phyloP scores from a whole-genome alignment of 2,113 vertebrate species.

The Petaurus breviceps region DNA sequence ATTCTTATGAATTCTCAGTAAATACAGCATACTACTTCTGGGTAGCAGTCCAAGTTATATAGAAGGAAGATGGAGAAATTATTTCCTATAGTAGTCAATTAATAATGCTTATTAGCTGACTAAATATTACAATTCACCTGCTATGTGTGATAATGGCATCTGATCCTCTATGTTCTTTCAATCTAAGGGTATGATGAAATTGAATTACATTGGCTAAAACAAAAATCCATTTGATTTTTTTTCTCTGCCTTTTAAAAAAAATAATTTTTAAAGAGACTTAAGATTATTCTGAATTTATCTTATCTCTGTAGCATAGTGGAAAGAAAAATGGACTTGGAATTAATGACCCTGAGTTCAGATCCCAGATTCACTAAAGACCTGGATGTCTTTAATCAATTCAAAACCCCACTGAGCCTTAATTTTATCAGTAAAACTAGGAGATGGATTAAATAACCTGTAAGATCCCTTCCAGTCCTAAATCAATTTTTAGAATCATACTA shows the following conservation, averaged over 20 bases:
- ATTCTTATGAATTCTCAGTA: conserved; percentile 20
- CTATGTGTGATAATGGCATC: not conserved
- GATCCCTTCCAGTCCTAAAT: not conserved
- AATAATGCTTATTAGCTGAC: not conserved
- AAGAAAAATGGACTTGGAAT: not conserved
- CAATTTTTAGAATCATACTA: not conserved
- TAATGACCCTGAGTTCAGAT: not conserved
- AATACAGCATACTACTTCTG: not conserved
- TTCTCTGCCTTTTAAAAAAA: not conserved
- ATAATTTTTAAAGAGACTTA: not conserved
- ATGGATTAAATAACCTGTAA: not conserved
- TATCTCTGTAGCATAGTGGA: not conserved
- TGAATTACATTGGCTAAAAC: not conserved
- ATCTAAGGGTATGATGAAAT: not conserved
- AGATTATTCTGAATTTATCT: not conserved
- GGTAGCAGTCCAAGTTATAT: not conserved
- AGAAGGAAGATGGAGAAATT: not conserved
- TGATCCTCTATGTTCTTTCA: not conserved
- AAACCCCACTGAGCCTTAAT: not conserved
- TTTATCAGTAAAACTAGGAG: not conserved
- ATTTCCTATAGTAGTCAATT: not conserved
- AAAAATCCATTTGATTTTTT: conserved; percentile 28
- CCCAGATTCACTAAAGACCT: not conserved
- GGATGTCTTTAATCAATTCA: not conserved
- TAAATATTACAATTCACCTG: conserved; percentile 1